Evolutionary conservation across 2,113 vertebrate genomes (phyloP).

Genomic region (Caranx ignobilis): DNA sequence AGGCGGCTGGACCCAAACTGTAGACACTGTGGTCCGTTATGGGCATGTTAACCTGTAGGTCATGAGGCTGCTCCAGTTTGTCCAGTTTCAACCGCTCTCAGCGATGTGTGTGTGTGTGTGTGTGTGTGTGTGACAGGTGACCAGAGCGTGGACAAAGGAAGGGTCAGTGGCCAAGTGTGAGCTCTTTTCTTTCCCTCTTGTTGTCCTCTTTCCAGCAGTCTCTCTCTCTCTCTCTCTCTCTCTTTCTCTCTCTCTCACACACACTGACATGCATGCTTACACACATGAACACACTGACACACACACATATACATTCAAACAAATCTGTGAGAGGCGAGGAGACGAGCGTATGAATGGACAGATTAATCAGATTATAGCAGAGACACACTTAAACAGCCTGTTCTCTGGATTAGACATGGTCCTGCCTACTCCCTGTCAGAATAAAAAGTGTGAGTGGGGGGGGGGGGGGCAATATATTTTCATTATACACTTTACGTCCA

Average conservation of each 20-base stretch:
- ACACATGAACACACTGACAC: constrained; percentile 29
- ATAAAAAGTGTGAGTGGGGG: constrained; percentile 42
- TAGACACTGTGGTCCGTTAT: not conserved
- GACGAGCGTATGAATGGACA: constrained; percentile 68
- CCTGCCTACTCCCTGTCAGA: constrained; percentile 74
- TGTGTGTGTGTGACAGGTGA: constrained; percentile 85
- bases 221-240: constrained; percentile 80
- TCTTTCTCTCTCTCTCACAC: constrained; percentile 42
- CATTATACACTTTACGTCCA: not conserved
- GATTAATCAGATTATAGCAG: constrained; percentile 81
- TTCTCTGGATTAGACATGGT: constrained; percentile 78
- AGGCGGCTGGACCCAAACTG: not conserved
- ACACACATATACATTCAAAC: constrained; percentile 31
- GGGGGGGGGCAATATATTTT: constrained; percentile 24
- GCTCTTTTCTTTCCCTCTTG: constrained; percentile 86
- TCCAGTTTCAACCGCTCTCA: not conserved
- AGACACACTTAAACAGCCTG: constrained; percentile 80
- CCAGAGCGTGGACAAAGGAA: constrained; percentile 86
- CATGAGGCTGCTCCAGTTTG: not conserved
- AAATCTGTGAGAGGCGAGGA: constrained; percentile 53
- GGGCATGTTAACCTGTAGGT: not conserved
- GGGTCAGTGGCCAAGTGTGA: constrained; percentile 85
- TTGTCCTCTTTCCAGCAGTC: constrained; percentile 87
- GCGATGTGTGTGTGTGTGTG: constrained; percentile 21
- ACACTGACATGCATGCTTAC: constrained; percentile 48